These are phyloP conservation scores for Trachelus troglodyta DNA, from an alignment of 2,888 invertebrate genomes.

Conservation along the genomic window DNA sequence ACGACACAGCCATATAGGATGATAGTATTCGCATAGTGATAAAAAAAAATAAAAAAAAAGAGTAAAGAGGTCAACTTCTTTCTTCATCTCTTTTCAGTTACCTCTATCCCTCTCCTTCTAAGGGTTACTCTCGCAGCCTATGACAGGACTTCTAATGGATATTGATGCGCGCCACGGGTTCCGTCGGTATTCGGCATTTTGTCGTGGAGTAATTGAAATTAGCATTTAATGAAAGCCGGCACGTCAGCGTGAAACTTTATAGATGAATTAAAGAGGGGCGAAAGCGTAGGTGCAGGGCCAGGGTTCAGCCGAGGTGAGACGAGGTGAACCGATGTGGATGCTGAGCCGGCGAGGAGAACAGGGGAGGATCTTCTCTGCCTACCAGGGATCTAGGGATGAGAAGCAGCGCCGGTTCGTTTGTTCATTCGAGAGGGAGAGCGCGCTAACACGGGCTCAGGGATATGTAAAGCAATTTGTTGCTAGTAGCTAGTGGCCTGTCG, in stretches of 20 bases:
- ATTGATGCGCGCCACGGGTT: slow-evolving; percentile 9
- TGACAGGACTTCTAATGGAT: slow-evolving; percentile 4
- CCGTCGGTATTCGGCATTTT: slow-evolving; percentile 33
- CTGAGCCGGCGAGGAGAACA: background rate
- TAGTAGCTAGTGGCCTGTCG: slow-evolving; percentile 53
- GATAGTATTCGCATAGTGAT: background rate
- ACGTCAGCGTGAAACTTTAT: slow-evolving; percentile 38
- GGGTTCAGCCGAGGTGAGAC: background rate
- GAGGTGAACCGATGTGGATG: background rate
- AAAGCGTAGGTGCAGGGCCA: slow-evolving; percentile 30
- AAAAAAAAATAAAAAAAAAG: background rate
- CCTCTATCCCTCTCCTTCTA: background rate
- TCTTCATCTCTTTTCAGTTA: background rate
- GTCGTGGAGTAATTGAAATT: slow-evolving; percentile 42
- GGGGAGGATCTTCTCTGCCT: slow-evolving; percentile 11
- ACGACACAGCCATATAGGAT: background rate
- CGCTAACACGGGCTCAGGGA: slow-evolving; percentile 30
- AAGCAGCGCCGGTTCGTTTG: slow-evolving; percentile 15
- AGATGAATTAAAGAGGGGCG: slow-evolving; percentile 42
- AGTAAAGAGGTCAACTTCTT: background rate
- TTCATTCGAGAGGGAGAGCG: slow-evolving; percentile 12
- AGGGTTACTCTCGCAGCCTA: background rate
- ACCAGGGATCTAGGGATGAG: slow-evolving; percentile 18
- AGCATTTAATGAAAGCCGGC: slow-evolving; percentile 45
- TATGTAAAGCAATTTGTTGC: slow-evolving; percentile 57